Percentiles rank a stretch among this genome's conserved stretches.
Evolutionary conservation across 2,797 vertebrate genomes (phyloP).

Genomic region (Sorex maritimensis): DNA sequence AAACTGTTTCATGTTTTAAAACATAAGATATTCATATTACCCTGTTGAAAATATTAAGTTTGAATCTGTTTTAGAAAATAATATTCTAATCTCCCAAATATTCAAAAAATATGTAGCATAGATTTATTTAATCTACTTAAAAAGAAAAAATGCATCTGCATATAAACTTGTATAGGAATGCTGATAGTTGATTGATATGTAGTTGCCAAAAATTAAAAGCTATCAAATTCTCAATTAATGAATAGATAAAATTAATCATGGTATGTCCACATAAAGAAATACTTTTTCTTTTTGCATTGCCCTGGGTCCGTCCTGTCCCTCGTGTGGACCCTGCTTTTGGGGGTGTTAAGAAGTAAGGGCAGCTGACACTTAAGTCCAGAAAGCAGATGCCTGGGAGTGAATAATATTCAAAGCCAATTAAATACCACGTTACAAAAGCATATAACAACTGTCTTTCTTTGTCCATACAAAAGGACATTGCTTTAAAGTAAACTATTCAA

Average conservation of each 20-base stretch:
- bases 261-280: not conserved
- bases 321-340: no score
- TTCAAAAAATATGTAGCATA: not conserved
- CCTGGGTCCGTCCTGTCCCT: no score
- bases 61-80: not conserved
- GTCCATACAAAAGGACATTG: no score
- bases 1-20: not conserved
- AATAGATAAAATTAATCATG: not conserved
- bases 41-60: not conserved
- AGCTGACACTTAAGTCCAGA: no score
- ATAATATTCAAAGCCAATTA: no score
- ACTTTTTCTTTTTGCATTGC: no score
- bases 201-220: not conserved
- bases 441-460: no score
- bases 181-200: not conserved
- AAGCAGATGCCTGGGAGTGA: no score
- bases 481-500: no score
- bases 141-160: slow-evolving; percentile 16
- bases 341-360: no score
- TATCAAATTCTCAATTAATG: not conserved
- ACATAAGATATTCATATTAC: not conserved
- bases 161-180: slow-evolving; percentile 8
- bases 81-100: not conserved
- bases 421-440: no score
- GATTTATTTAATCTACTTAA: not conserved